Evolutionary conservation across 2,888 invertebrate species (phyloP), one percentile per base, ranked within the genome.

Genomic region (Fragum fragum): DNA sequence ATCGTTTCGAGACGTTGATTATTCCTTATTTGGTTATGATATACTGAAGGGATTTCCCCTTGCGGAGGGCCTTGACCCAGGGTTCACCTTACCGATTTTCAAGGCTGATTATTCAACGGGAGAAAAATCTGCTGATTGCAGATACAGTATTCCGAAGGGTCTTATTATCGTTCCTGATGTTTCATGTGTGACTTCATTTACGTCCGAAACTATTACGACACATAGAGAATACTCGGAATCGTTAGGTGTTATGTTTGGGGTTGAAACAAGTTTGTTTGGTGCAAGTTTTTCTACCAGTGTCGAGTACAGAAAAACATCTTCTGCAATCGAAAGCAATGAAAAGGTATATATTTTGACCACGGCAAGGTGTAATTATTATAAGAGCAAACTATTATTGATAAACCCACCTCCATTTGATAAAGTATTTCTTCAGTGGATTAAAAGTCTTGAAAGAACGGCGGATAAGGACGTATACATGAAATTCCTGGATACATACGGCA

Each of bases 31-130:
- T 21, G 84, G 84, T 18, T 81, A 84, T 70, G 73, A 81, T 70
- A 36, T 76, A 11, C 53, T 84, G 23, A 72, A 66, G n/a, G 84
- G 83, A n/a, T 83, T 23, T 69, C 83, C 83, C 14, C 61, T 79
- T 18, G 63, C 79, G 18, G 28, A 52, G 21, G 81, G 79, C 14
- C 81, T 77, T 28, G 85, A 85, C 36, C 85, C 85, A 28, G 81
- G 85, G 6, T 85, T 82, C 47, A 85, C 81, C 1, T 71, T 59
- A 26, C 85, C 81, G 1, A 85, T 85, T 11, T 85, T 85, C 69
- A 11, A 23, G 14, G 72, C 79, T 2, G 79, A 82, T 55, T 80
- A 85, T 36, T 32, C 55, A 16, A n/a, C 39, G 0, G 77, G 70
- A 0, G n/a, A 14, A 1, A 76, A 79, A 21, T 77, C 79, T n/a